Evolutionary conservation across 2,113 vertebrate genomes (phyloP).

Genomic region (Crypturellus undulatus): DNA sequence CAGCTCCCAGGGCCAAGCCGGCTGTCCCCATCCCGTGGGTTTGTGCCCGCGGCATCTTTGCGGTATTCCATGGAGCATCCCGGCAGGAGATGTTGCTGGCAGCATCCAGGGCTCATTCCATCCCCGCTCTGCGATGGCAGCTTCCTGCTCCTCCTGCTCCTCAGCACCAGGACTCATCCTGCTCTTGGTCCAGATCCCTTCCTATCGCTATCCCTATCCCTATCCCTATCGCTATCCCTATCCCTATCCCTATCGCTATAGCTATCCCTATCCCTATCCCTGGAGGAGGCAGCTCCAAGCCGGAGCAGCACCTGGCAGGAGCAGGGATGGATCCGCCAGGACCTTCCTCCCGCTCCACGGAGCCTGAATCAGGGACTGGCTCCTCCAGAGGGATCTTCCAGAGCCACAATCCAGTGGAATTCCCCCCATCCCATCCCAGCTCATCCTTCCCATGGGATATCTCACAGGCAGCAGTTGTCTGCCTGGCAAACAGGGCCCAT

Average conservation of each 20-base stretch:
- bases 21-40: accelerated
- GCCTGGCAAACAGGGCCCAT: neutral
- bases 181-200: neutral
- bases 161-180: too few species aligned
- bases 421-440: neutral
- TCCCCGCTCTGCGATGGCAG: accelerated
- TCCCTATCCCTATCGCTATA: too few species aligned
- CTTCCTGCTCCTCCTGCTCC: neutral
- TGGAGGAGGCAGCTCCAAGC: accelerated
- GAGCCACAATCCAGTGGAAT: neutral
- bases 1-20: neutral
- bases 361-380: too few species aligned
- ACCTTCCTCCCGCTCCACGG: accelerated
- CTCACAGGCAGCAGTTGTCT: neutral
- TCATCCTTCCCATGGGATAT: neutral
- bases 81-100: neutral
- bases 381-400: neutral
- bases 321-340: neutral
- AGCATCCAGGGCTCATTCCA: neutral
- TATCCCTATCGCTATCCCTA: too few species aligned
- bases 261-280: too few species aligned
- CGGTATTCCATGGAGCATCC: neutral
- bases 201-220: too few species aligned
- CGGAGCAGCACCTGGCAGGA: accelerated
- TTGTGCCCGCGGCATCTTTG: neutral